These are phyloP conservation scores for Cerastoderma edule DNA, from an alignment of 2,888 invertebrate species.

Conservation along the genomic window DNA sequence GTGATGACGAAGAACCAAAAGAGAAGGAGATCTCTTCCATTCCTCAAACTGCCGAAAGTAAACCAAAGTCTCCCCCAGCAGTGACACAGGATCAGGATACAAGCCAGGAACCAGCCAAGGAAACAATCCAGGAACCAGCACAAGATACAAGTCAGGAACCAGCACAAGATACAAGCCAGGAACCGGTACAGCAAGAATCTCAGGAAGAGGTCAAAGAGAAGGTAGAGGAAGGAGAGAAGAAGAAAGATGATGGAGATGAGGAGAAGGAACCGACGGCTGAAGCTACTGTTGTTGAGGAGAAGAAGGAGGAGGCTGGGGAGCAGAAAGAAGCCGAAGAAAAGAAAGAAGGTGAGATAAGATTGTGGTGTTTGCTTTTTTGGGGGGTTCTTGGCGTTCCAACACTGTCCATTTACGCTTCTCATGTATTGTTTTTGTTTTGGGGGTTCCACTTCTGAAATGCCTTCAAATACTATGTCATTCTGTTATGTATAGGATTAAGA, in stretches of 20 bases:
- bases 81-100: background rate
- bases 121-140: conserved; percentile 17
- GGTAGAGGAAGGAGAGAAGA: conserved; percentile 24
- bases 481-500: too few species aligned
- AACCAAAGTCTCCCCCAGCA: conserved; percentile 21
- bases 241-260: conserved; percentile 11
- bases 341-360: conserved; percentile 48
- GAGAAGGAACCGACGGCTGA: background rate
- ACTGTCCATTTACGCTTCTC: too few species aligned
- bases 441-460: too few species aligned
- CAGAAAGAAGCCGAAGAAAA: conserved; percentile 34
- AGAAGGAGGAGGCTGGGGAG: conserved; percentile 29
- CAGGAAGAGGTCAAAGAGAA: conserved; percentile 38
- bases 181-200: conserved; percentile 33
- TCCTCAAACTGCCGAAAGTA: conserved; percentile 40
- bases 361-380: too few species aligned
- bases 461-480: too few species aligned
- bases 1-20: conserved; percentile 69
- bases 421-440: too few species aligned
- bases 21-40: conserved; percentile 45
- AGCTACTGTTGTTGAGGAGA: background rate
- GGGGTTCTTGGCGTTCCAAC: too few species aligned
- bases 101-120: conserved; percentile 12
- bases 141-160: conserved; percentile 6
- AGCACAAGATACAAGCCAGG: conserved; percentile 10